Percentiles rank a stretch among this genome's conserved stretches.
phyloP scores from a whole-genome alignment of 2,797 vertebrate genomes.

The Pyrrhura leucotis region DNA sequence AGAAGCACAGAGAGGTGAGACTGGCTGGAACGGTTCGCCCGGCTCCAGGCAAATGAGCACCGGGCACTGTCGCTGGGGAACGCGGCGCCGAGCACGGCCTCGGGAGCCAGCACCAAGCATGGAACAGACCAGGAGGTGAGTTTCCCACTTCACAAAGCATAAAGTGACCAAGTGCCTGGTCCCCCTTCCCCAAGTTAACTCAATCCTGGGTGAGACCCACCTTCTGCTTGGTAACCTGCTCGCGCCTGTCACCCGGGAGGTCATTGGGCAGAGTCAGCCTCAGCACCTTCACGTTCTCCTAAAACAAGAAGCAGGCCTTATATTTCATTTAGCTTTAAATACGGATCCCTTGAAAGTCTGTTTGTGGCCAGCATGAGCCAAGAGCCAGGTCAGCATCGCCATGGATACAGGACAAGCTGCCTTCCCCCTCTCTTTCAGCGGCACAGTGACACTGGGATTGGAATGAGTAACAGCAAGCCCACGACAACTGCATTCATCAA shows the following conservation, averaged over 20 bases:
- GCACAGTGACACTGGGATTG: fast-evolving
- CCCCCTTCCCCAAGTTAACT: too few species aligned
- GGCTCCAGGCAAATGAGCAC: background rate
- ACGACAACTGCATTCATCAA: background rate
- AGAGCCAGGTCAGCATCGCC: background rate
- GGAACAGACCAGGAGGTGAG: background rate
- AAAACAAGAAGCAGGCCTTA: background rate
- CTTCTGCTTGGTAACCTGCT: slow-evolving; percentile 80
- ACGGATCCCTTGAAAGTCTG: fast-evolving
- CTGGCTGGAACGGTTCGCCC: background rate
- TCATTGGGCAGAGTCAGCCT: slow-evolving; percentile 86
- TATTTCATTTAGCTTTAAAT: background rate
- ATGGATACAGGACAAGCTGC: background rate
- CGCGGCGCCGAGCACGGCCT: fast-evolving
- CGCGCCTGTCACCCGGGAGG: slow-evolving; percentile 61
- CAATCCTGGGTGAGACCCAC: slow-evolving; percentile 52
- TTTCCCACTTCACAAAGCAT: fast-evolving
- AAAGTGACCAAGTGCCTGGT: fast-evolving
- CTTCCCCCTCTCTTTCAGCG: background rate
- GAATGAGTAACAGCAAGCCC: background rate
- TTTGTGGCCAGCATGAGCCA: background rate
- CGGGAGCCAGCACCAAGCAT: background rate
- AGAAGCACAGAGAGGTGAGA: background rate
- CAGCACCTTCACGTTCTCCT: slow-evolving; percentile 85
- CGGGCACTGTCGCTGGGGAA: background rate